These are phyloP conservation scores for Plectrocnemia conspersa DNA, from an alignment of 1,140 invertebrate species.

Conservation along the genomic window DNA sequence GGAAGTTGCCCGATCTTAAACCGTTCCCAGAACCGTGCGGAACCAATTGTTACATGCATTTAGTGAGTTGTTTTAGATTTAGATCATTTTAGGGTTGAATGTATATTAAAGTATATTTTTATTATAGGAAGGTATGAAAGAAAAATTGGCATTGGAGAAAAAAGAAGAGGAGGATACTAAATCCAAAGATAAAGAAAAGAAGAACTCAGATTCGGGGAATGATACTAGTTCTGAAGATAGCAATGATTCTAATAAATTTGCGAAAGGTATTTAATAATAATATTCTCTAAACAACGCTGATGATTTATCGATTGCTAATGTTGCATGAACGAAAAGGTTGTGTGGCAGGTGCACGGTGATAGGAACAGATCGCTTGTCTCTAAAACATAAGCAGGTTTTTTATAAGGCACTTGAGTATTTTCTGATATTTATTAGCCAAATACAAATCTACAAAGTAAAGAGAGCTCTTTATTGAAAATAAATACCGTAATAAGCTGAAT, in stretches of 20 bases:
- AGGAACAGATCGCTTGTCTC: too few species aligned
- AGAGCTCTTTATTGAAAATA: too few species aligned
- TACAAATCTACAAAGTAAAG: too few species aligned
- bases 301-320: not conserved
- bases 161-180: conserved; percentile 54
- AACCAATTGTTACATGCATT: conserved; percentile 80
- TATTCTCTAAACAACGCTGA: conserved; percentile 1
- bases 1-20: conserved; percentile 86
- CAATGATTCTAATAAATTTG: conserved; percentile 73
- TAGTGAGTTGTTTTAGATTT: conserved; percentile 56
- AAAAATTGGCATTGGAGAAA: conserved; percentile 69
- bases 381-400: too few species aligned
- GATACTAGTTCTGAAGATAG: conserved; percentile 91
- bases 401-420: too few species aligned
- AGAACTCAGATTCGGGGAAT: conserved; percentile 84
- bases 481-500: too few species aligned
- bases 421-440: too few species aligned
- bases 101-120: conserved; percentile 11
- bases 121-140: conserved; percentile 72
- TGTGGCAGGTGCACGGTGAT: too few species aligned
- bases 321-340: too few species aligned
- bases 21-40: conserved; percentile 83
- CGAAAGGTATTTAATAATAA: conserved; percentile 41
- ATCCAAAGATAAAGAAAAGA: conserved; percentile 44
- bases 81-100: not conserved